These are phyloP conservation scores for Meriones psammophilus DNA, from an alignment of 2,797 vertebrate genomes.

Conservation along the genomic window DNA sequence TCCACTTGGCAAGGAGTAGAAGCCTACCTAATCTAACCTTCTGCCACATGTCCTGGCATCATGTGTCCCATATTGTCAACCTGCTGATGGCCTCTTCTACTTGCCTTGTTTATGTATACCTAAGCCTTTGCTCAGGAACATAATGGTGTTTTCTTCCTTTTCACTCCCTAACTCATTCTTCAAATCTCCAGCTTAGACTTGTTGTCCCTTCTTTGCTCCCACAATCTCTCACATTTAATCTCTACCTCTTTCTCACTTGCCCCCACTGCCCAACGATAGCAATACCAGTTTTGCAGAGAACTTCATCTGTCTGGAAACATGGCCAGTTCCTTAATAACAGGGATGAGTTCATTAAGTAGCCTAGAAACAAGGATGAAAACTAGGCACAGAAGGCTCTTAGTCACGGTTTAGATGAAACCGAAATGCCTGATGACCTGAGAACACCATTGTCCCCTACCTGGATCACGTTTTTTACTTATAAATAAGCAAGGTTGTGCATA, in stretches of 20 bases:
- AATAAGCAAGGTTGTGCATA: neutral
- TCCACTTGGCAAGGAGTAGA: neutral
- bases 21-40: neutral
- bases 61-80: accelerated
- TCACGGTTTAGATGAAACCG: constrained; percentile 4
- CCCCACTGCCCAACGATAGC: neutral
- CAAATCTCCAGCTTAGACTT: neutral
- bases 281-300: neutral
- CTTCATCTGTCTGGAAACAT: neutral
- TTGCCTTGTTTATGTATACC: neutral
- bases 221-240: neutral
- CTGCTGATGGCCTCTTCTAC: neutral
- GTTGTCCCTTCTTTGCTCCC: neutral
- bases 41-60: neutral
- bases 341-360: neutral
- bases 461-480: neutral
- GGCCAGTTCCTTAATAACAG: neutral
- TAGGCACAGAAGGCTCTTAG: neutral
- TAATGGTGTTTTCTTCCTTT: neutral
- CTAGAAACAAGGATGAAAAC: neutral
- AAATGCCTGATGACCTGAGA: neutral
- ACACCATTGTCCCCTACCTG: neutral
- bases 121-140: neutral
- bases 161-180: neutral
- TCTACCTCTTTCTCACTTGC: neutral